phyloP scores from a whole-genome alignment of 2,113 vertebrate genomes.

The Hassar affinis region DNA sequence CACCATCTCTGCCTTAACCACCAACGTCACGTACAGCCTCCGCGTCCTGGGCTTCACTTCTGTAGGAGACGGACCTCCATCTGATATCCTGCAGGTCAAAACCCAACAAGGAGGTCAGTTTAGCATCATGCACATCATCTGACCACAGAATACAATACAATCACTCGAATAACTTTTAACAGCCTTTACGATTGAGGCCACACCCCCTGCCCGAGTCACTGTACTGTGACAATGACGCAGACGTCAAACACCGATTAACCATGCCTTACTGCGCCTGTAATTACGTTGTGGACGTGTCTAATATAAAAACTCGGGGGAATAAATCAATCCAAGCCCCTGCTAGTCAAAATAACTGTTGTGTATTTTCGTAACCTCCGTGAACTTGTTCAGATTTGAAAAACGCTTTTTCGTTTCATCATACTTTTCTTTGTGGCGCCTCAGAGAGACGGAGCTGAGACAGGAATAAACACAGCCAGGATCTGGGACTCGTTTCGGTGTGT shows the following conservation, averaged over 20 bases:
- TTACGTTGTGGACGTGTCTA: background rate
- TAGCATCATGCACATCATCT: background rate
- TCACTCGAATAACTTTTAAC: background rate
- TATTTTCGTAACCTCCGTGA: background rate
- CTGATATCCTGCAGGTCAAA: slow-evolving; percentile 90
- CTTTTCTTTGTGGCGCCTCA: background rate
- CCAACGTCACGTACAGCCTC: slow-evolving; percentile 88
- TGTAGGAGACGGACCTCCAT: slow-evolving; percentile 89
- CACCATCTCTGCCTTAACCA: slow-evolving; percentile 84
- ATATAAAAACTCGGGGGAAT: background rate
- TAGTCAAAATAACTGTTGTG: background rate
- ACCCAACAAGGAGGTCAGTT: slow-evolving; percentile 90
- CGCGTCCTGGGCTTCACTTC: slow-evolving; percentile 91
- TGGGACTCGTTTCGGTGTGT: slow-evolving; percentile 15
- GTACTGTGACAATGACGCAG: no score
- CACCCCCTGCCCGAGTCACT: background rate
- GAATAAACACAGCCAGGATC: background rate
- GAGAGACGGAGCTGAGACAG: background rate
- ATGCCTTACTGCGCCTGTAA: background rate
- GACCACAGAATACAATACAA: background rate
- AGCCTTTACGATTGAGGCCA: background rate
- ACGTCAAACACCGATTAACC: background rate
- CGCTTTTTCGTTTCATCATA: background rate
- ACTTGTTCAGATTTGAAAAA: background rate
- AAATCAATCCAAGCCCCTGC: background rate